Evolutionary conservation across 2,113 vertebrate species (phyloP).

Genomic region (Periophthalmus modestus): DNA sequence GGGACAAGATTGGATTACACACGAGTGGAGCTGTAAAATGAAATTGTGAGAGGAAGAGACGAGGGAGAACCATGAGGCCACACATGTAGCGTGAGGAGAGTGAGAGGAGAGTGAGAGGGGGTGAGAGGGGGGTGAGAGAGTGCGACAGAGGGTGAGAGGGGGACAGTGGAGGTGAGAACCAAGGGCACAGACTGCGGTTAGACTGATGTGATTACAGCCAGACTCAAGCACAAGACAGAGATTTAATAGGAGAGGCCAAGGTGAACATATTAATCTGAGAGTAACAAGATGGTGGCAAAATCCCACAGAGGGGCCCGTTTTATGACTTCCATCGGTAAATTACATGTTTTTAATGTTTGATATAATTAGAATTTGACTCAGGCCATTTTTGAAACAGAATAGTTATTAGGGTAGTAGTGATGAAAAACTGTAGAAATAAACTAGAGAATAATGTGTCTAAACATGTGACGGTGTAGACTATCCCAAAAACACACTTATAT

Average conservation of each 20-base stretch:
- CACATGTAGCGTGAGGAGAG: conserved; percentile 9
- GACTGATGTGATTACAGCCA: conserved; percentile 47
- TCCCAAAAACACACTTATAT: too few relatives aligned
- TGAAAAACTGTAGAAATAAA: background rate
- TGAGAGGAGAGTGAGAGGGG: conserved; percentile 1
- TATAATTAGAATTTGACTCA: background rate
- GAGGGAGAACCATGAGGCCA: conserved; percentile 22
- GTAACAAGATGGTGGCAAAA: conserved; percentile 8
- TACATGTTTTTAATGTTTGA: background rate
- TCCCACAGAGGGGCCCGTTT: background rate
- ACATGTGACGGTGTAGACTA: too few relatives aligned
- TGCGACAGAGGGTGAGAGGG: background rate
- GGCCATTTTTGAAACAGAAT: background rate
- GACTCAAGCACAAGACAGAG: conserved; percentile 17
- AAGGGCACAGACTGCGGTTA: conserved; percentile 32
- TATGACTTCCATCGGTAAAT: background rate
- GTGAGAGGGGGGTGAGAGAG: conserved; percentile 24
- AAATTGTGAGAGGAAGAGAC: conserved; percentile 54
- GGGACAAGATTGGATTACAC: conserved; percentile 58
- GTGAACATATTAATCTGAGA: conserved; percentile 24
- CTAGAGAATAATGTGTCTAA: background rate
- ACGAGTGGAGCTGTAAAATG: conserved; percentile 50
- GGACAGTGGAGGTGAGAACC: conserved; percentile 36
- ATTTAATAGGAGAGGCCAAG: conserved; percentile 15
- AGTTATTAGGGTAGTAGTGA: background rate